Conservation (phyloP, 2,797 vertebrate genomes). For the Chaetophractus vellerosus region DNA sequence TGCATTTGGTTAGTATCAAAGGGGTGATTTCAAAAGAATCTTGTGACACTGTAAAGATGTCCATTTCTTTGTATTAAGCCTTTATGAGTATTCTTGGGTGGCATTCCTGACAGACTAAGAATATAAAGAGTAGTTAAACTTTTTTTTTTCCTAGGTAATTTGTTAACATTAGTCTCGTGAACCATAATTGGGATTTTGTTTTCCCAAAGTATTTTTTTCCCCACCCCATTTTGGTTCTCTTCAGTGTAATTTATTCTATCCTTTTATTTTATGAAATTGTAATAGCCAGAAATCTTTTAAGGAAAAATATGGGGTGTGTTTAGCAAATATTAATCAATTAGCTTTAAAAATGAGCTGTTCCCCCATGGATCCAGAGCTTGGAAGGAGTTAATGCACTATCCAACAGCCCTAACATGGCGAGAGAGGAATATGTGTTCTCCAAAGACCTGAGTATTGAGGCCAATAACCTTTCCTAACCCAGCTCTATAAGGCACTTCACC, state of each 20-base stretch:
- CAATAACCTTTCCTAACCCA: conserved; percentile 76
- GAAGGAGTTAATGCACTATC: conserved; percentile 65
- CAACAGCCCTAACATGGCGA: neutral
- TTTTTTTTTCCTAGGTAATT: neutral
- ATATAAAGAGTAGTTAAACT: neutral
- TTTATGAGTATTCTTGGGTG: neutral
- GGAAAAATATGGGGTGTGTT: neutral
- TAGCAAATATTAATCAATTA: conserved; percentile 18
- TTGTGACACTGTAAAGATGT: neutral
- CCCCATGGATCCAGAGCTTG: neutral
- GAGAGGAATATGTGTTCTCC: neutral
- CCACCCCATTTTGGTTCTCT: conserved; percentile 3
- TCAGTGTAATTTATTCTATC: neutral
- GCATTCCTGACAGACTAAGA: neutral
- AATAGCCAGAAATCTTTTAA: conserved; percentile 14
- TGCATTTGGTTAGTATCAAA: neutral
- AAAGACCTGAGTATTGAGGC: conserved; percentile 54
- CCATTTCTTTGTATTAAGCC: neutral
- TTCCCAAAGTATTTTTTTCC: neutral
- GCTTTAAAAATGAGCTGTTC: conserved; percentile 1
- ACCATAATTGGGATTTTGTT: neutral
- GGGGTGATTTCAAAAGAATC: neutral
- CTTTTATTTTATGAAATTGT: conserved; percentile 28
- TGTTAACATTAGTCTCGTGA: neutral
- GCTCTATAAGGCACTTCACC: conserved; percentile 70